Evolutionary conservation across 2,888 invertebrate species (phyloP).

Genomic region (Sussaba pulchella): DNA sequence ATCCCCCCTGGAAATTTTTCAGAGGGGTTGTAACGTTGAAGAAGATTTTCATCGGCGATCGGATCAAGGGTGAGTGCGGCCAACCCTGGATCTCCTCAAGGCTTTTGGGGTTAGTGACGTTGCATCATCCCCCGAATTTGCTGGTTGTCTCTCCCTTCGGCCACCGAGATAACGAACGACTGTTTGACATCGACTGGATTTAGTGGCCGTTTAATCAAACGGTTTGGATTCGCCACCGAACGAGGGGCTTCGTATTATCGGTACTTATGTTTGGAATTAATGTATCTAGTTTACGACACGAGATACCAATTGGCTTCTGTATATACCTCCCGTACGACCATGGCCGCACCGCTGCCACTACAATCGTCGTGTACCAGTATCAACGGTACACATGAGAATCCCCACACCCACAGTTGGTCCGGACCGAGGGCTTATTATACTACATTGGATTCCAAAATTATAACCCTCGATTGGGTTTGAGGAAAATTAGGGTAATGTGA

Average conservation of each 20-base stretch:
- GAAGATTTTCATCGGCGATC: slow-evolving; percentile 57
- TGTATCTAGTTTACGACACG: slow-evolving; percentile 65
- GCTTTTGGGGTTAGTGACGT: slow-evolving; percentile 38
- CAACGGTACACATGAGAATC: not conserved
- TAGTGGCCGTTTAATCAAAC: slow-evolving; percentile 70
- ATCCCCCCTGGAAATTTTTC: slow-evolving; percentile 38
- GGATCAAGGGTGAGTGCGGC: slow-evolving; percentile 44
- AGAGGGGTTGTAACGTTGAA: slow-evolving; percentile 49
- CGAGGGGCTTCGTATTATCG: slow-evolving; percentile 65
- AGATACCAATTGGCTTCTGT: slow-evolving; percentile 63
- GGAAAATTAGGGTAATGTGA: not conserved
- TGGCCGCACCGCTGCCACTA: not conserved
- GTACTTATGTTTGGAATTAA: slow-evolving; percentile 66
- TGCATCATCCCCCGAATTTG: slow-evolving; percentile 34
- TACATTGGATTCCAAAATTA: slow-evolving; percentile 3
- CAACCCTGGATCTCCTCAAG: slow-evolving; percentile 50
- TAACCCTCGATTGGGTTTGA: not conserved
- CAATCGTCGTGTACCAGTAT: not conserved
- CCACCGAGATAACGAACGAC: slow-evolving; percentile 68
- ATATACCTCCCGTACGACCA: slow-evolving; percentile 14
- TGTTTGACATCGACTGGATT: slow-evolving; percentile 69
- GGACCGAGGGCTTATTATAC: slow-evolving; percentile 5
- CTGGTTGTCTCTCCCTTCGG: slow-evolving; percentile 27
- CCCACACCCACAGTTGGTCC: not conserved
- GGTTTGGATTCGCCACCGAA: slow-evolving; percentile 59